These are phyloP conservation scores for Pterostichus madidus DNA, from an alignment of 2,888 invertebrate species.

Conservation along the genomic window DNA sequence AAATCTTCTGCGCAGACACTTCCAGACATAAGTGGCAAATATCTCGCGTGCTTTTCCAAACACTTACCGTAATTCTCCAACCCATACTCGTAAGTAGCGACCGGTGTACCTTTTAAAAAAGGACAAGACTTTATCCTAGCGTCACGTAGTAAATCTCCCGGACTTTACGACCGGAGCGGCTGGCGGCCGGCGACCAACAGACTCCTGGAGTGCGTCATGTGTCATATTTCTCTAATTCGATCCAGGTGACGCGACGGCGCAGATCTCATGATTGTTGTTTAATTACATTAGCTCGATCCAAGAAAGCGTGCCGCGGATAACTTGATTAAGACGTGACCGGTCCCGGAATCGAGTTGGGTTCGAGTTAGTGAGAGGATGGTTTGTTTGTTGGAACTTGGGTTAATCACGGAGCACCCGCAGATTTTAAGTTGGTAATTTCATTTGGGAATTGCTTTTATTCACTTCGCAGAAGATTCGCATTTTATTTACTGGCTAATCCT, in stretches of 20 bases:
- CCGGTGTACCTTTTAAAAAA: conserved; percentile 35
- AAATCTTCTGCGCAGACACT: too few species aligned
- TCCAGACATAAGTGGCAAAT: background rate
- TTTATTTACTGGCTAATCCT: too few species aligned
- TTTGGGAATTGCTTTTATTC: too few species aligned
- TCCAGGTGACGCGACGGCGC: background rate
- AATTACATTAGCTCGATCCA: background rate
- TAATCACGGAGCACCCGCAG: background rate
- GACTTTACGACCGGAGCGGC: background rate
- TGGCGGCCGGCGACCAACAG: background rate
- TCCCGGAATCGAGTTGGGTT: too few species aligned
- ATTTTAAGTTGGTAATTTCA: background rate
- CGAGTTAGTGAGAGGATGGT: too few species aligned
- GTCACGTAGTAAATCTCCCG: conserved; percentile 10
- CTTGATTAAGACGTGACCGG: conserved; percentile 3
- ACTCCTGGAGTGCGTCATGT: background rate
- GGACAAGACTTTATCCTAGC: background rate
- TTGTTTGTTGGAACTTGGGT: background rate
- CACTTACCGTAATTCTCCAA: conserved; percentile 27
- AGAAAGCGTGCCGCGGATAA: background rate
- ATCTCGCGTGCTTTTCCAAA: background rate
- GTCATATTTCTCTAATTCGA: conserved; percentile 24
- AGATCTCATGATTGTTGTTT: conserved; percentile 16
- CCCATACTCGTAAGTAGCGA: conserved; percentile 10
- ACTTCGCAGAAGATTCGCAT: too few species aligned